Evolutionary conservation across 1,140 invertebrate species (phyloP), one percentile per base, ranked within the genome.

Genomic region (Telenomus remus): DNA sequence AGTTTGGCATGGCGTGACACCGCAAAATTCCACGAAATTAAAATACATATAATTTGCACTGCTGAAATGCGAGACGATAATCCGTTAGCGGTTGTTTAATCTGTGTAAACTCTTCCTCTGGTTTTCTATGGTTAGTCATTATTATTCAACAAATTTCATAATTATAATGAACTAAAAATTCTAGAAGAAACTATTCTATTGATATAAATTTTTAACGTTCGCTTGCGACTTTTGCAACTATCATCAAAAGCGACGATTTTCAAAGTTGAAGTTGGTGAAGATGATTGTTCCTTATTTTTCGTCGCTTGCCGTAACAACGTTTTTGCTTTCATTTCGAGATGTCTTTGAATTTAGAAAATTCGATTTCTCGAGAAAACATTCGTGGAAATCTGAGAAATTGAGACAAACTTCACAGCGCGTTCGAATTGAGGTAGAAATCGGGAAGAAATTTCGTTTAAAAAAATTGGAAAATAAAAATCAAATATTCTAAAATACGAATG

Each of bases 1-100:
- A 61, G 35, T 13, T 61, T 61, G 13, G n/a, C n/a, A 12, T 47
- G 39, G 57, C 50, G 50, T 48, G 43, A 50, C 34, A 61, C 33
- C 37, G 16, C 9, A 27, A 48, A 57, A 33, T 10, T 39, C 27
- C n/a, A n/a, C 39, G 8, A 61, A 61, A 61, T 50, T 61, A 43
- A 61, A 61, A 61, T 44, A 16, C 12, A 4, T 10, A 16, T 43
- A 37, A 50, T 51, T 61, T 43, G 48, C 14, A 11, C 13, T 27
- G 10, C 46, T 11, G n/a, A 42, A 42, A 19, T 54, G 9, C 27
- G 5, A 34, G 4, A 2, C 34, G 33, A 4, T 12, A 33, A 50
- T 27, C 34, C 12, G 12, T 12, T 12, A 8, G 11, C 9, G 8
- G 43, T 8, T 13, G 11, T 13, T 14, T 44, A 44, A 11, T 34